Evolutionary conservation across 2,797 vertebrate species (phyloP).

Genomic region (Trematomus bernacchii): DNA sequence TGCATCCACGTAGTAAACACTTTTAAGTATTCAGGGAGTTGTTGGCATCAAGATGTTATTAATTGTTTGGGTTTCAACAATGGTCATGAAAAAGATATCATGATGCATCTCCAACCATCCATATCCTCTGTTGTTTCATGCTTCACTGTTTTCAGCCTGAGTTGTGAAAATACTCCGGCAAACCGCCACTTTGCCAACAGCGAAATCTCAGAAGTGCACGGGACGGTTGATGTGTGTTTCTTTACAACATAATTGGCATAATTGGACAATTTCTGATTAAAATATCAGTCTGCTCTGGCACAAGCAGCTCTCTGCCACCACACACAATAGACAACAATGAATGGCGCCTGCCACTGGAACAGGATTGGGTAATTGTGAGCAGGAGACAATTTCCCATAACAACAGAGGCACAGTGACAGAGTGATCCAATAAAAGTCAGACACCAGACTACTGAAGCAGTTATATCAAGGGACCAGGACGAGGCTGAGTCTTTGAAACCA

Average conservation of each 20-base stretch:
- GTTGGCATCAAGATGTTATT: neutral
- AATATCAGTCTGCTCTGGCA: constrained; percentile 48
- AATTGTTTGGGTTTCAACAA: constrained; percentile 17
- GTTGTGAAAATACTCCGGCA: constrained; percentile 9
- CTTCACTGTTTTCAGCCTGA: constrained; percentile 3
- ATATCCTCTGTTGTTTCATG: neutral
- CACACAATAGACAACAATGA: constrained; percentile 50
- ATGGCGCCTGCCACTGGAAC: constrained; percentile 42
- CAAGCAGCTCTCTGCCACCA: constrained; percentile 33
- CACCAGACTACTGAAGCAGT: constrained; percentile 58
- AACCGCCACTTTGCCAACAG: constrained; percentile 24
- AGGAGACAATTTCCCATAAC: constrained; percentile 57
- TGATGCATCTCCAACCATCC: neutral
- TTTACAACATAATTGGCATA: constrained; percentile 60
- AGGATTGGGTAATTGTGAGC: constrained; percentile 59
- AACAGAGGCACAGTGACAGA: constrained; percentile 58
- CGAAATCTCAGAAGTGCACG: constrained; percentile 11
- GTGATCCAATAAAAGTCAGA: constrained; percentile 64
- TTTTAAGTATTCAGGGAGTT: constrained; percentile 9
- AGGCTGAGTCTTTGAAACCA: constrained; percentile 32
- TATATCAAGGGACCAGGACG: constrained; percentile 40
- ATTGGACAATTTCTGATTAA: constrained; percentile 59
- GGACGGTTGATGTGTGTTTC: constrained; percentile 41
- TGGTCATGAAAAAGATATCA: neutral
- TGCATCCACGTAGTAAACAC: neutral